These are phyloP conservation scores for Tetramorium simillimum DNA, from an alignment of 1,140 invertebrate species.

Conservation along the genomic window DNA sequence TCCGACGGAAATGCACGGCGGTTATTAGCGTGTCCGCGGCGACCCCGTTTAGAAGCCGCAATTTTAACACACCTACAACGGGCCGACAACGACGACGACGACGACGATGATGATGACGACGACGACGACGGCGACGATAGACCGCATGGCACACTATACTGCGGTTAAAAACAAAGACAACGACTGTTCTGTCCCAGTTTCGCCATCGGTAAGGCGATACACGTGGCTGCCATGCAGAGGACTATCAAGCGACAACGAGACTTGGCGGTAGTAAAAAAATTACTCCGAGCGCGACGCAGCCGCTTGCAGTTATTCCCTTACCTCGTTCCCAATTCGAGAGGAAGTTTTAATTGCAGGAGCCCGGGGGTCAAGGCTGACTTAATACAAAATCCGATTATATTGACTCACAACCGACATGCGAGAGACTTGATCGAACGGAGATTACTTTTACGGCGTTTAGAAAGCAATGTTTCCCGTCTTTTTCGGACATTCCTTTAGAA, in stretches of 20 bases:
- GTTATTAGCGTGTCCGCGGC: slow-evolving; percentile 37
- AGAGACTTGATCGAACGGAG: background rate
- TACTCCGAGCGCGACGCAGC: background rate
- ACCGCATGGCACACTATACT: background rate
- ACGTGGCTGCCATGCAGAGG: background rate
- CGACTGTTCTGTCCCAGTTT: slow-evolving; percentile 45
- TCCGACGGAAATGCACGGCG: slow-evolving; percentile 35
- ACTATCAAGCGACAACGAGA: background rate
- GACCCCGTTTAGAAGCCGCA: slow-evolving; percentile 29
- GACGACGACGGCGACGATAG: background rate
- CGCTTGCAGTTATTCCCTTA: background rate
- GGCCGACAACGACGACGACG: background rate
- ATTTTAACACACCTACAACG: slow-evolving; percentile 18
- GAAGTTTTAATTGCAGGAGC: slow-evolving; percentile 30
- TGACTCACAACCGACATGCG: background rate
- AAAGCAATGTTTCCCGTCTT: background rate
- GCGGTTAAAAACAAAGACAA: slow-evolving; percentile 42
- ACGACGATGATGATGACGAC: background rate
- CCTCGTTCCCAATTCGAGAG: slow-evolving; percentile 29
- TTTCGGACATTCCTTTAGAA: background rate
- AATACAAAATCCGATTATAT: slow-evolving; percentile 14
- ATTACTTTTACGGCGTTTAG: background rate
- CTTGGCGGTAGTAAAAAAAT: background rate
- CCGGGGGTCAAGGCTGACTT: slow-evolving; percentile 21
- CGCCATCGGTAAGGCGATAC: slow-evolving; percentile 29